Conservation (phyloP, 1,140 invertebrate genomes). For the Carposina sasakii region DNA sequence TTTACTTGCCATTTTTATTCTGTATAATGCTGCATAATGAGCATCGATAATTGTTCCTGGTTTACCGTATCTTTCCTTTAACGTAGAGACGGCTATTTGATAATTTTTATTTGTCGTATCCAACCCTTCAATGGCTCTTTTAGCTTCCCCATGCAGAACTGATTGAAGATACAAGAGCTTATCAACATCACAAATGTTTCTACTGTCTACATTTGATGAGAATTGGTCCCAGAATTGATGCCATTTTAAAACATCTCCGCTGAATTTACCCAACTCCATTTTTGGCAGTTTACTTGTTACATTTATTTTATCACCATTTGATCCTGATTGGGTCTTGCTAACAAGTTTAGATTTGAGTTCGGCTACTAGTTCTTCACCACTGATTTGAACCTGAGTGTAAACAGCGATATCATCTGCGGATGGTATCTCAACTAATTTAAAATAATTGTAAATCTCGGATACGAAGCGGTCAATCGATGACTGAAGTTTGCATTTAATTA, state of each 20-base stretch:
- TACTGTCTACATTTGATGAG: background rate
- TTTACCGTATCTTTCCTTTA: slow-evolving; percentile 6
- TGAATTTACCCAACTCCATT: background rate
- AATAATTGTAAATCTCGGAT: background rate
- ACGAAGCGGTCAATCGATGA: background rate
- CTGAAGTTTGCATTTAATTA: background rate
- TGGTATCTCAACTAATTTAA: background rate
- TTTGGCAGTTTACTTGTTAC: background rate
- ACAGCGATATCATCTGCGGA: background rate
- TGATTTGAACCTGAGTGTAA: background rate
- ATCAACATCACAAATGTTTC: background rate
- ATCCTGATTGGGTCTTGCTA: background rate
- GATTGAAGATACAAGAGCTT: background rate
- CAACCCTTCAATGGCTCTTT: background rate
- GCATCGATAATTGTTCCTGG: slow-evolving; percentile 1
- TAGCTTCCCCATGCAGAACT: background rate
- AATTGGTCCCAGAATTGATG: slow-evolving; percentile 7
- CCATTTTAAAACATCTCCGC: slow-evolving; percentile 2
- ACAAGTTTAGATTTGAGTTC: background rate
- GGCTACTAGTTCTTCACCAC: background rate
- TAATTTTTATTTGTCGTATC: slow-evolving; percentile 6
- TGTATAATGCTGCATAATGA: background rate
- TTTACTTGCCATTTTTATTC: background rate
- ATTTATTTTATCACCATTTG: background rate
- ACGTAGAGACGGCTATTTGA: slow-evolving; percentile 1